A percentile compares a stretch with the other conserved stretches of the same genome.
Evolutionary conservation across 2,113 vertebrate genomes (phyloP).

Genomic region (Apodemus sylvaticus): DNA sequence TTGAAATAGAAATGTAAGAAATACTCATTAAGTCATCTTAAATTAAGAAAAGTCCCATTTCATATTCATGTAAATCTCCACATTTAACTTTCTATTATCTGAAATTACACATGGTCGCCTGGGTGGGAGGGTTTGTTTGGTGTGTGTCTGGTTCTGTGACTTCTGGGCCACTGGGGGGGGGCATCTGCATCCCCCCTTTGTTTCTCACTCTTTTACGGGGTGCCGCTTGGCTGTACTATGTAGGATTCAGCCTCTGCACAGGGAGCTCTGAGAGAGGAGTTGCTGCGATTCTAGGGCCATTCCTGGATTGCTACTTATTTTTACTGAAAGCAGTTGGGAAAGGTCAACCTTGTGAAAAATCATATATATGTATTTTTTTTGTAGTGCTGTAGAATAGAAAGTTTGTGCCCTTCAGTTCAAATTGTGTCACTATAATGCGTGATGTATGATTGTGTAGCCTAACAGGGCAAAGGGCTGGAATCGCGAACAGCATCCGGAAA

Average conservation of each 20-base stretch:
- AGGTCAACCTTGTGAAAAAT: neutral
- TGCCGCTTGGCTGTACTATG: neutral
- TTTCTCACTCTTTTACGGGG: neutral
- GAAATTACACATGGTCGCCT: neutral
- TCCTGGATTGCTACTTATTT: neutral
- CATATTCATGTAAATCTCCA: neutral
- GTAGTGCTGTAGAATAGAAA: neutral
- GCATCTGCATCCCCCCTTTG: fast-evolving
- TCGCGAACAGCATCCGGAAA: neutral
- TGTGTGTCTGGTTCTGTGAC: neutral
- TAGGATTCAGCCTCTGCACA: neutral
- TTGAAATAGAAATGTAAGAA: neutral
- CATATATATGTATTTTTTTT: too few species aligned
- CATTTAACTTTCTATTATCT: constrained; percentile 2
- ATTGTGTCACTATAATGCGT: too few species aligned
- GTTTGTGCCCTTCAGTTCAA: neutral
- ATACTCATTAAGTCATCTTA: neutral
- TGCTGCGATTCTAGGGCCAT: fast-evolving
- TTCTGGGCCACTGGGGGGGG: neutral
- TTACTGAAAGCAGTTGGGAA: neutral
- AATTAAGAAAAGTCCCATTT: neutral
- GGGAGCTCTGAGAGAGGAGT: neutral
- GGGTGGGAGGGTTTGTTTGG: neutral
- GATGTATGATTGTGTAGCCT: neutral
- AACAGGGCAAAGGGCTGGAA: neutral